Percentiles rank a stretch among this genome's conserved stretches.
Evolutionary conservation across 2,797 vertebrate species (phyloP).

Genomic region (Pipistrellus kuhlii): DNA sequence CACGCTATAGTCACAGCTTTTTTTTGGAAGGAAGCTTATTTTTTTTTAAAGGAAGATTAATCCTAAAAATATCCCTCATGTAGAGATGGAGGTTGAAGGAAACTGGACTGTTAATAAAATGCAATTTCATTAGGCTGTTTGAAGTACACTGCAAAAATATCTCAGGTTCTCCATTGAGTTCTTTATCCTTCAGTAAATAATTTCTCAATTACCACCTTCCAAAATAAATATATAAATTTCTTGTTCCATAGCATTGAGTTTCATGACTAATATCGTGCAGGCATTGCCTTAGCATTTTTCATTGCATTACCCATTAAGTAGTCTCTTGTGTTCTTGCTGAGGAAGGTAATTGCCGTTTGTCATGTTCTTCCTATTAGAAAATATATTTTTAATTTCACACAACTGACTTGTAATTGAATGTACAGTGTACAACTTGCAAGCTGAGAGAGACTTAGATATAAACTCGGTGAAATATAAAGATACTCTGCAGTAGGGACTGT

Average conservation of each 20-base stretch:
- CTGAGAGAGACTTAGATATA: not conserved
- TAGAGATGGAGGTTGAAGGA: not conserved
- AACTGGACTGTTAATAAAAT: not conserved
- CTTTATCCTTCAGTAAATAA: slow-evolving; percentile 56
- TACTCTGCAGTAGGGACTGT: not conserved
- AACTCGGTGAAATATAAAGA: slow-evolving; percentile 15
- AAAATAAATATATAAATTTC: slow-evolving; percentile 48
- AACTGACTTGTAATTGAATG: slow-evolving; percentile 66
- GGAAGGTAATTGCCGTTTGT: slow-evolving; percentile 75
- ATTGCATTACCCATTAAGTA: slow-evolving; percentile 46
- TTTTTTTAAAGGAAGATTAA: not conserved
- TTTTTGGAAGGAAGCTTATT: not conserved
- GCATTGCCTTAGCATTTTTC: slow-evolving; percentile 31
- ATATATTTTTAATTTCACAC: slow-evolving; percentile 67
- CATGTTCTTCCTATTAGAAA: slow-evolving; percentile 66
- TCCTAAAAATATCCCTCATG: not conserved
- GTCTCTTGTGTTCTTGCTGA: slow-evolving; percentile 66
- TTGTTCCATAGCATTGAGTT: slow-evolving; percentile 53
- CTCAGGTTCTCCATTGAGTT: not conserved
- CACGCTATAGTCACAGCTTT: not conserved
- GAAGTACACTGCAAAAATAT: not conserved
- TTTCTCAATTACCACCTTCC: slow-evolving; percentile 39
- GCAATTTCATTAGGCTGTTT: not conserved
- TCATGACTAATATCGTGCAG: slow-evolving; percentile 55
- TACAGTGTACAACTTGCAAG: not conserved